Evolutionary conservation across 2,113 vertebrate genomes (phyloP).

Genomic region (Alaudala cheleensis): DNA sequence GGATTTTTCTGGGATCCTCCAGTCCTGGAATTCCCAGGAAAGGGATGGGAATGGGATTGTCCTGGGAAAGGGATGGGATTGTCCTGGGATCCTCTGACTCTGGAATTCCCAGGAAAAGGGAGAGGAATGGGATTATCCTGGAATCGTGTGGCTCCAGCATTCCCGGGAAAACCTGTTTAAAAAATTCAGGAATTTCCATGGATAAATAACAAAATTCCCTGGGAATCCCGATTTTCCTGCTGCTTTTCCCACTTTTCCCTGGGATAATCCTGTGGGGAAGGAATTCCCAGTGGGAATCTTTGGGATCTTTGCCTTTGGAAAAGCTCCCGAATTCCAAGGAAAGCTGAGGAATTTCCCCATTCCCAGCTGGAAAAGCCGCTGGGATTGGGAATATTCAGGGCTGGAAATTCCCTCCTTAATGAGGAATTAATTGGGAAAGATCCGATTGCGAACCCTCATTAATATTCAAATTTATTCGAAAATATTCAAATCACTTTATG

Average conservation of each 20-base stretch:
- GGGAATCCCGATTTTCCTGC: background rate
- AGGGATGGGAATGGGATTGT: too few relatives aligned
- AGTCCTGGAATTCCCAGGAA: too few relatives aligned
- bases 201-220: fast-evolving
- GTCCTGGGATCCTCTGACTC: too few relatives aligned
- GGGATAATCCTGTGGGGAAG: background rate
- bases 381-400: background rate
- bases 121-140: background rate
- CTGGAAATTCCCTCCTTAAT: background rate
- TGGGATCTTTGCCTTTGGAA: background rate
- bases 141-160: fast-evolving
- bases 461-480: fast-evolving
- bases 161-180: background rate
- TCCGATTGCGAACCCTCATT: fast-evolving
- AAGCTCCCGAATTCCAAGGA: background rate
- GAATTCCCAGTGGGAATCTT: background rate
- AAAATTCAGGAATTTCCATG: fast-evolving
- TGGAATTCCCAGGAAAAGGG: too few relatives aligned
- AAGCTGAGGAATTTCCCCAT: background rate
- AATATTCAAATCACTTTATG: fast-evolving
- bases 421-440: background rate
- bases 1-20: too few relatives aligned
- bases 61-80: too few relatives aligned
- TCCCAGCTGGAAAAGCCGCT: background rate
- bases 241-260: background rate